Base-by-base conservation (phyloP, 2,888 invertebrate genomes). In the Miltochrista miniata region DNA sequence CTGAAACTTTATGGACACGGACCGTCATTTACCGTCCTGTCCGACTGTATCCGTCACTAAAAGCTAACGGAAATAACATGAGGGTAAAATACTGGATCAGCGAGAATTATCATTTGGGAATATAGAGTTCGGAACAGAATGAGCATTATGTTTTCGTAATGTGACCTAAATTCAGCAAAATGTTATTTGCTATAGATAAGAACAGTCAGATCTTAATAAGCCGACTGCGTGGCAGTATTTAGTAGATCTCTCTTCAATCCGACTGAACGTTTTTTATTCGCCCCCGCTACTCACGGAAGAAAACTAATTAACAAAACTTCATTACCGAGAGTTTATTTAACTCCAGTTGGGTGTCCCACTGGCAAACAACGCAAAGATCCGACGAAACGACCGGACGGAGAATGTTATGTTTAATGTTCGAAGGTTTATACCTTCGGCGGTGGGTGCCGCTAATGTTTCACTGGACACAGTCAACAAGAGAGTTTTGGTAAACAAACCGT, bases 231-330 rank as follows among this genome's bases (percentile, higher is more conserved):
- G n/a, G 3, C 18, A 24, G 18, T 48, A 56, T 64, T 67, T 51
- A 33, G 54, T 45, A 54, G 61, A 64, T 52, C 44, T 51, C 15
- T 11, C 35, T 40, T 40, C 52, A 48, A 48, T 51, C 41, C 33
- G 38, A 29, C 44, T 45, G 39, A 59, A 54, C 63, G 58, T 66
- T 63, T 67, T 56, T 58, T 67, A 53, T 57, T 59, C 68, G 47
- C 53, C 54, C 39, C 18, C 18, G 41, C 48, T 39, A 48, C 56
- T 55, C 41, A 45, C 52, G 36, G 48, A 70, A 70, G 51, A 70
- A 68, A 68, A 67, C 67, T 68, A 68, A 68, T 68, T 68, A 70
- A 68, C 70, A 45, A 54, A 68, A 70, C 64, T 68, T 68, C 55
- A 56, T 67, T 70, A 61, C 42, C 47, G 45, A 51, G 70, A 55